Percentiles rank a stretch among this genome's conserved stretches.
phyloP scores from a whole-genome alignment of 2,797 vertebrate genomes.

The Tenualosa ilisha region DNA sequence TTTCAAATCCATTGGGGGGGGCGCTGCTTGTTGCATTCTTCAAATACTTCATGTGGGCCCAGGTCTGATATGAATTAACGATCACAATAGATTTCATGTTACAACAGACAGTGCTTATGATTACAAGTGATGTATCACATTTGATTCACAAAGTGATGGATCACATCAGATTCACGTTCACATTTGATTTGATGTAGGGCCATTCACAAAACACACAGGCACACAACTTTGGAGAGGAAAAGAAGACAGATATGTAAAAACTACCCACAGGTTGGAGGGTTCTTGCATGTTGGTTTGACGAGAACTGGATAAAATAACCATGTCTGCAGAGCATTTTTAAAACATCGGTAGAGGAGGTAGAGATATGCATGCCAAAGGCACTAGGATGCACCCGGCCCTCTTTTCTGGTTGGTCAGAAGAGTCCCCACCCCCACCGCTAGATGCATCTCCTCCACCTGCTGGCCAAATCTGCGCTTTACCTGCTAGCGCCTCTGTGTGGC shows the following conservation, averaged over 20 bases:
- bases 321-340: neutral
- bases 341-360: neutral
- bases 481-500: slow-evolving; percentile 87
- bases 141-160: neutral
- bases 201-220: neutral
- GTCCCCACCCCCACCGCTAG: neutral
- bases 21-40: neutral
- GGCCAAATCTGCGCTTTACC: slow-evolving; percentile 69
- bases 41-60: slow-evolving; percentile 14
- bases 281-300: neutral
- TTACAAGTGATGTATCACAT: slow-evolving; percentile 1
- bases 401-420: too few species aligned
- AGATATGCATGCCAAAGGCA: neutral
- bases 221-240: neutral
- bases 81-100: neutral
- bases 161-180: neutral
- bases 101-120: slow-evolving; percentile 6
- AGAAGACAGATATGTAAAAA: neutral
- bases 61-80: slow-evolving; percentile 11
- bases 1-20: neutral
- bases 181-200: too few species aligned
- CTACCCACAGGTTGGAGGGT: neutral
- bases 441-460: neutral
- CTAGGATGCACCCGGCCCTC: neutral
- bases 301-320: neutral